A percentile compares a stretch with the other conserved stretches of the same genome.
Evolutionary conservation across 2,113 vertebrate species (phyloP).

Genomic region (Entosphenus tridentatus): DNA sequence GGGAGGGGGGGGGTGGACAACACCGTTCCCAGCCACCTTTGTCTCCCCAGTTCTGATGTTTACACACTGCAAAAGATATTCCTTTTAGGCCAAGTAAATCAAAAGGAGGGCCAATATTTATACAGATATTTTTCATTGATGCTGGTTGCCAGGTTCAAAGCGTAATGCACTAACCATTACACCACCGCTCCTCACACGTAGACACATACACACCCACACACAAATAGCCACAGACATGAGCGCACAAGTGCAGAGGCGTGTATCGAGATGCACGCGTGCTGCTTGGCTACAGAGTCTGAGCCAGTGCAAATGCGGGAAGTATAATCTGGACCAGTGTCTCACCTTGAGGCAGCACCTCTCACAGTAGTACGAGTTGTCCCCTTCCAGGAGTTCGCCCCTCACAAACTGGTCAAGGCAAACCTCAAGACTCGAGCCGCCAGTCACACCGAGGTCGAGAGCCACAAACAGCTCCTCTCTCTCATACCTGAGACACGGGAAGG

Average conservation of each 20-base stretch:
- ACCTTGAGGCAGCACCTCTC: slow-evolving; percentile 94
- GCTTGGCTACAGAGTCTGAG: too few relatives aligned
- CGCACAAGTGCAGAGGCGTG: neutral
- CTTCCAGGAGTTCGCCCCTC: slow-evolving; percentile 89
- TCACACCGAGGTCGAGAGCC: slow-evolving; percentile 89
- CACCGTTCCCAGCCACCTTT: too few relatives aligned
- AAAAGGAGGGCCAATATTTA: too few relatives aligned
- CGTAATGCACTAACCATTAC: neutral
- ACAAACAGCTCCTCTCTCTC: slow-evolving; percentile 95
- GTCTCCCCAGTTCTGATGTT: too few relatives aligned
- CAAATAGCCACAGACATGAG: neutral
- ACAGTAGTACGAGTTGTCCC: slow-evolving; percentile 95
- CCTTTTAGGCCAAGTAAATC: too few relatives aligned
- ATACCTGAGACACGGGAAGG: slow-evolving; percentile 29
- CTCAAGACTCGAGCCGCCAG: slow-evolving; percentile 88
- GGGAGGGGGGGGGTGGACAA: too few relatives aligned
- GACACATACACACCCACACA: slow-evolving; percentile 2
- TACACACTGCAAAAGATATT: too few relatives aligned
- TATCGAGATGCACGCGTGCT: neutral
- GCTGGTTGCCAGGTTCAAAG: too few relatives aligned
- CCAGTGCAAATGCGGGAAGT: too few relatives aligned
- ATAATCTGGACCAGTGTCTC: too few relatives aligned
- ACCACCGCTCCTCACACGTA: neutral
- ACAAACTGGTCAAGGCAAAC: slow-evolving; percentile 97
- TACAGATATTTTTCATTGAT: too few relatives aligned